Evolutionary conservation across 2,113 vertebrate species (phyloP), one percentile per base, ranked within the genome.

Genomic region (Noctilio leporinus): DNA sequence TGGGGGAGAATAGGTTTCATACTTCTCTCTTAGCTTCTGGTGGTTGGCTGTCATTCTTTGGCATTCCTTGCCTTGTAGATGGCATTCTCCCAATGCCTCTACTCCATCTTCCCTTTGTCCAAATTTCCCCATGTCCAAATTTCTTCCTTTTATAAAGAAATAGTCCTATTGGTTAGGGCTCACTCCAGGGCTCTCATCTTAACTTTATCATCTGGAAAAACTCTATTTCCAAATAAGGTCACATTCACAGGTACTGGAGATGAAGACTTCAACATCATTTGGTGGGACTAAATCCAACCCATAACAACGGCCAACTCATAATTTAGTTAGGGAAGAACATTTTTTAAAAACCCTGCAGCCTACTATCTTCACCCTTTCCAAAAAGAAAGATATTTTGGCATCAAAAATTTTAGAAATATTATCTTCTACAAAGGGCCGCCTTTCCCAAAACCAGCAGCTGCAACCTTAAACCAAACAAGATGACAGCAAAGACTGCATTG

Each of bases 211-310:
- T 65, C 53, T 76, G 14, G 35, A 70, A 91, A 95, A n/a, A 22
- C 30, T 91, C 30, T 91, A 30, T 89, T 92, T 89, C 40, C 62
- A 86, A 89, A 86, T 92, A 89, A 88, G 51, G 59, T 70, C 45
- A 62, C 1, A 4, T 35, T 84, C 47, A 47, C 10, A 75, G 81
- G 64, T 69, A 40, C 49, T 35, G 1, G 24, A 12, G 43, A 51
- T 89, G 72, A 86, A 40, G 20, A 85, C 43, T 57, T 65, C 24
- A 43, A n/a, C n/a, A 62, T 67, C 55, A 20, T 35, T 72, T 12
- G 35, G 30, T 38, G 30, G 22, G 10, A 38, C 5, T 19, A 38
- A 53, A 91, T 83, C 88, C 24, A 88, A 75, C 43, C 11, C 10
- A 26, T 30, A 40, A 75, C 10, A 59, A 65, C 24, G 17, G 14